phyloP scores from a whole-genome alignment of 1,140 invertebrate species.

The Drosophila varians region DNA sequence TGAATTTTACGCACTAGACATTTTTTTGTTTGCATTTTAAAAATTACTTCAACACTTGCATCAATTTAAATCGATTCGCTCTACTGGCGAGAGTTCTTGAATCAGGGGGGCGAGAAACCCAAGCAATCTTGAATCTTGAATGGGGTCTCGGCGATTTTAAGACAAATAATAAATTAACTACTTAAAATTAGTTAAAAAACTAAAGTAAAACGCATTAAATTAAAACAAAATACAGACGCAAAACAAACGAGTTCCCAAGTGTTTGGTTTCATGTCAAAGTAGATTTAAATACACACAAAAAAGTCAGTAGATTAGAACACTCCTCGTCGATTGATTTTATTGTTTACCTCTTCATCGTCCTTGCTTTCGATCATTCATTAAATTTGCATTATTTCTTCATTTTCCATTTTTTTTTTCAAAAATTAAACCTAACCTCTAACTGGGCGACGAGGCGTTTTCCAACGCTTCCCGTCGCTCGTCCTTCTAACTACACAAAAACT shows the following conservation, averaged over 20 bases:
- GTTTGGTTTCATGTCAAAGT: slow-evolving; percentile 51
- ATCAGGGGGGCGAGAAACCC: slow-evolving; percentile 36
- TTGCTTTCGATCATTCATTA: slow-evolving; percentile 3
- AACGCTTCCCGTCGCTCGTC: slow-evolving; percentile 40
- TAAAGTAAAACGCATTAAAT: slow-evolving; percentile 72
- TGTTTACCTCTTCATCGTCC: slow-evolving; percentile 34
- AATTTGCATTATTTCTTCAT: neutral
- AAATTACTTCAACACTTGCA: slow-evolving; percentile 60
- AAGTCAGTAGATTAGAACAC: slow-evolving; percentile 48
- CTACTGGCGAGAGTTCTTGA: slow-evolving; percentile 30
- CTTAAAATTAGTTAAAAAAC: slow-evolving; percentile 82
- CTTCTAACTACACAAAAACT: slow-evolving; percentile 72
- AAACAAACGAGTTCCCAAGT: slow-evolving; percentile 61
- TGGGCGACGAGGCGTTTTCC: slow-evolving; percentile 29
- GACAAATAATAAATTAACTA: slow-evolving; percentile 80
- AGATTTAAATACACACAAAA: slow-evolving; percentile 51
- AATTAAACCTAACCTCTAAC: slow-evolving; percentile 63
- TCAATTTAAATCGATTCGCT: slow-evolving; percentile 51
- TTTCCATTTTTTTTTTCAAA: slow-evolving; percentile 20
- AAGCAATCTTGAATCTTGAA: slow-evolving; percentile 50
- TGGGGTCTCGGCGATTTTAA: slow-evolving; percentile 51
- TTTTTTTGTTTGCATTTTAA: slow-evolving; percentile 58
- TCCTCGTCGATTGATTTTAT: slow-evolving; percentile 40
- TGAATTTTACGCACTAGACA: slow-evolving; percentile 68
- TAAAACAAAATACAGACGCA: slow-evolving; percentile 74